Conservation (phyloP, 2,888 invertebrate species). For the Drosophila meridionalis region DNA sequence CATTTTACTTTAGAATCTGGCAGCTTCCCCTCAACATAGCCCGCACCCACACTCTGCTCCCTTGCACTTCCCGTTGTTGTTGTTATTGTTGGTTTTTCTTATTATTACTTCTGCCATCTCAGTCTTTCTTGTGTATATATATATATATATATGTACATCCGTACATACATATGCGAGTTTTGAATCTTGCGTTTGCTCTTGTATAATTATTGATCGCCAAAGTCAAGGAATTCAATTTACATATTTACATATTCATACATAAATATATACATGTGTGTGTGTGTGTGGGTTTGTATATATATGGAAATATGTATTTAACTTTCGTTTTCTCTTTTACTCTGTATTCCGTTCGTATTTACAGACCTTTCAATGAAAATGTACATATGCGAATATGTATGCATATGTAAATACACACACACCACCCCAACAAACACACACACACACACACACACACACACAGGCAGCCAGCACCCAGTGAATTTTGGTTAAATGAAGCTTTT, state of each 20-base stretch:
- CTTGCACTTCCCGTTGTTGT: conserved; percentile 13
- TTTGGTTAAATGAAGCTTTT: conserved; percentile 24
- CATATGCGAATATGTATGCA: background rate
- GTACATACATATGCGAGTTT: background rate
- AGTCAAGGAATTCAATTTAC: conserved; percentile 1
- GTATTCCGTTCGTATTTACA: conserved; percentile 11
- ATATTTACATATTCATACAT: background rate
- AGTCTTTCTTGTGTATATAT: conserved; percentile 9
- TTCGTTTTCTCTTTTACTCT: background rate
- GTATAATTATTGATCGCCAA: conserved; percentile 3
- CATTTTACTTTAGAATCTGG: conserved; percentile 30
- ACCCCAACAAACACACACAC: background rate
- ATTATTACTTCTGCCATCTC: conserved; percentile 21
- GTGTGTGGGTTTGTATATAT: too few relatives aligned
- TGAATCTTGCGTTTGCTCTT: conserved; percentile 16
- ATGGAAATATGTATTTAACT: background rate
- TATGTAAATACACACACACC: background rate
- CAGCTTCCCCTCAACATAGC: conserved; percentile 12
- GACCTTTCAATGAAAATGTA: background rate
- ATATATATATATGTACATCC: background rate
- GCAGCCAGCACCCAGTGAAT: conserved; percentile 21
- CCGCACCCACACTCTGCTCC: conserved; percentile 4
- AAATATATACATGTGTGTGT: background rate
- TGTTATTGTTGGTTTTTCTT: conserved; percentile 6
- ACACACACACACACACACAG: background rate